Conservation (phyloP, 1,140 invertebrate species). For the Heliconius himera region DNA sequence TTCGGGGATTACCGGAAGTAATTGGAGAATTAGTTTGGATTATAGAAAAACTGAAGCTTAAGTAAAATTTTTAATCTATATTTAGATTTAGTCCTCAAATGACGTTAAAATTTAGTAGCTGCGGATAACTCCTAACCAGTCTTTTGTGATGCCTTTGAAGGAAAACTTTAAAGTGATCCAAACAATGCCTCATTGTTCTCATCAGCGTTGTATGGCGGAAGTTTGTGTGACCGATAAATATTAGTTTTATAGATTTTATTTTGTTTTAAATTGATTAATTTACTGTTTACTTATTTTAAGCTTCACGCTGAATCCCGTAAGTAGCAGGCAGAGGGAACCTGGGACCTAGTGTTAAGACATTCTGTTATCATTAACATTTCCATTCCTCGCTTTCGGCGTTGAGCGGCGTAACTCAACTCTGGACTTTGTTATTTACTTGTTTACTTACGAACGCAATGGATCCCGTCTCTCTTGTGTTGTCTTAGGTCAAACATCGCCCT, state of each 20-base stretch:
- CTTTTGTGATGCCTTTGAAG: constrained; percentile 21
- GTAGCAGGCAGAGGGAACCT: too few species aligned
- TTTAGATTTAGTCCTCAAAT: background rate
- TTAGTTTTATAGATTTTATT: constrained; percentile 7
- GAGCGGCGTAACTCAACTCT: too few species aligned
- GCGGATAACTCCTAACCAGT: background rate
- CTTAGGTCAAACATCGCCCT: too few species aligned
- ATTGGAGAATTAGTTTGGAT: background rate
- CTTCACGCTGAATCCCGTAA: too few species aligned
- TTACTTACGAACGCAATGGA: too few species aligned
- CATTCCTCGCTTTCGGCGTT: too few species aligned
- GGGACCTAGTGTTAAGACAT: too few species aligned
- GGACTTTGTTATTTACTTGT: too few species aligned
- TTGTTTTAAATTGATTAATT: background rate
- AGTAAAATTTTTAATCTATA: constrained; percentile 6
- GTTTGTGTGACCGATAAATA: constrained; percentile 25
- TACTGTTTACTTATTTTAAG: too few species aligned
- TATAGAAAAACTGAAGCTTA: background rate
- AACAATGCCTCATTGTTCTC: constrained; percentile 31
- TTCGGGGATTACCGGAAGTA: background rate
- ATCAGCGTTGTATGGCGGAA: constrained; percentile 9
- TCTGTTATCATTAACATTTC: too few species aligned
- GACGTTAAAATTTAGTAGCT: constrained; percentile 4
- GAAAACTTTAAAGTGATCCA: constrained; percentile 24
- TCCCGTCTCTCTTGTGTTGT: too few species aligned